phyloP scores from a whole-genome alignment of 2,888 invertebrate genomes.

The Pachydiplax longipennis region DNA sequence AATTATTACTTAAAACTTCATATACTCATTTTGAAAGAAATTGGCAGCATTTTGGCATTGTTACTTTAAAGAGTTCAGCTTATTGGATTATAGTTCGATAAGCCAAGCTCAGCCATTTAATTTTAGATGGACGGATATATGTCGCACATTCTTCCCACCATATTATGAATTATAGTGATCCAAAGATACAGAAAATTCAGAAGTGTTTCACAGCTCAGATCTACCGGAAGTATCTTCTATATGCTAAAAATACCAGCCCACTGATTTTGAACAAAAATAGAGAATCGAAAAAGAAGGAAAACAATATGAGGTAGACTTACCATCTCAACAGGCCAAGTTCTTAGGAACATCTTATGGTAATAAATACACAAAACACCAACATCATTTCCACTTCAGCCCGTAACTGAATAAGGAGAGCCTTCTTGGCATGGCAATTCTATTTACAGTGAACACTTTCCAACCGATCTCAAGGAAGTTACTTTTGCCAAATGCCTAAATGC shows the following conservation, averaged over 20 bases:
- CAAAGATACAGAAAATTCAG: background rate
- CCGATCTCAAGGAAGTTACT: background rate
- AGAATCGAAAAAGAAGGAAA: background rate
- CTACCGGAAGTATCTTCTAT: background rate
- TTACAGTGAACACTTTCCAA: background rate
- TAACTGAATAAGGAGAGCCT: background rate
- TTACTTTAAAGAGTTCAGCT: background rate
- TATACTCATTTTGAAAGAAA: background rate
- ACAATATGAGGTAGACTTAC: background rate
- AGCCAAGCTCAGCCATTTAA: background rate
- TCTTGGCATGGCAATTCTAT: background rate
- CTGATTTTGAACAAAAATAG: background rate
- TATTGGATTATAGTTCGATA: background rate
- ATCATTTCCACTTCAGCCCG: background rate
- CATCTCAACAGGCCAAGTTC: background rate
- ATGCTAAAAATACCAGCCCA: background rate
- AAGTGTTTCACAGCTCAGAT: background rate
- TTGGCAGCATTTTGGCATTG: background rate
- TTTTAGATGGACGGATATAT: conserved; percentile 23
- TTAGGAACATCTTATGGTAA: background rate
- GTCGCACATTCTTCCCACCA: background rate
- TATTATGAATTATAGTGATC: background rate
- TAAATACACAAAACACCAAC: background rate
- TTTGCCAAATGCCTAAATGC: background rate
- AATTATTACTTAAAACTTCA: background rate